Conservation (phyloP, 2,888 invertebrate genomes). For the Apamea anceps region DNA sequence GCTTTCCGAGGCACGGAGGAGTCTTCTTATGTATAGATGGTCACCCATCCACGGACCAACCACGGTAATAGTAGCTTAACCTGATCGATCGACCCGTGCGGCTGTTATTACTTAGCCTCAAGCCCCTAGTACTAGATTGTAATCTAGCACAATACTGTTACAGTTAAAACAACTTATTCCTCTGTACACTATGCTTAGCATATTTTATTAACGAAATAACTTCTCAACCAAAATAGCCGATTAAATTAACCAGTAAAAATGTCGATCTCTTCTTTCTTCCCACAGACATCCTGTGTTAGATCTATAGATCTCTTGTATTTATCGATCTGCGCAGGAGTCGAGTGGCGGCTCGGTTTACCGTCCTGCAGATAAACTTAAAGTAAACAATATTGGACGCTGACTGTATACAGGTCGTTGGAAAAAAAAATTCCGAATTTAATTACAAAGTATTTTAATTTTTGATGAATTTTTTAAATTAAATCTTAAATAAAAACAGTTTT, state of each 20-base stretch:
- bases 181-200: neutral
- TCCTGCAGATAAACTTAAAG: constrained; percentile 66
- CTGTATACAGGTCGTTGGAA: constrained; percentile 56
- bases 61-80: neutral
- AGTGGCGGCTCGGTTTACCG: constrained; percentile 69
- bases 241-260: constrained; percentile 54
- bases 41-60: neutral
- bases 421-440: neutral
- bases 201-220: constrained; percentile 10
- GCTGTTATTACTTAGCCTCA: neutral
- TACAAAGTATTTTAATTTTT: neutral
- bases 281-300: constrained; percentile 65
- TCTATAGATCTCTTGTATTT: constrained; percentile 68
- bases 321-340: constrained; percentile 72
- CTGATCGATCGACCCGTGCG: too few relatives aligned
- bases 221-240: constrained; percentile 38
- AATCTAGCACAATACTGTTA: neutral
- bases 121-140: neutral
- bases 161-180: neutral
- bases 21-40: too few relatives aligned
- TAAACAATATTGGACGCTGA: constrained; percentile 68
- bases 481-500: neutral
- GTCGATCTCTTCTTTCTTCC: constrained; percentile 63
- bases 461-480: neutral
- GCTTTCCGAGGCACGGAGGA: neutral